Percentiles rank a stretch among this genome's conserved stretches.
Evolutionary conservation across 2,888 invertebrate species (phyloP).

Genomic region (Drosophila maculinotata): DNA sequence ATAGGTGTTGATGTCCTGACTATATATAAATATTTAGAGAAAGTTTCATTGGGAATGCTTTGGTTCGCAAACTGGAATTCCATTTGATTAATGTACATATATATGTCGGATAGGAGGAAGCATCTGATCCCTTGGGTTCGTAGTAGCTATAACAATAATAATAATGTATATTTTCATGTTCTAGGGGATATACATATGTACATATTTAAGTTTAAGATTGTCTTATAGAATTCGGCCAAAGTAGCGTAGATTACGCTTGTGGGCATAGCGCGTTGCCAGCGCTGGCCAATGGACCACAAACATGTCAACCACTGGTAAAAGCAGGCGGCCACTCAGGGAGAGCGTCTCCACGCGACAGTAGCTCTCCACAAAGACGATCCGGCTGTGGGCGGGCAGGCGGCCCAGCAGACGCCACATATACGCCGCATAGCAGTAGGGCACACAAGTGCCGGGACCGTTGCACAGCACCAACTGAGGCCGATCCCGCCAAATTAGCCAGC

Average conservation of each 20-base stretch:
- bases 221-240: slow-evolving; percentile 90
- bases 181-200: no score
- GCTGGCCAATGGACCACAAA: slow-evolving; percentile 97
- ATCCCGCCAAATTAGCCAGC: slow-evolving; percentile 89
- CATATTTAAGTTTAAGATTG: no score
- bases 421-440: slow-evolving; percentile 94
- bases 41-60: no score
- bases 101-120: no score
- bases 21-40: no score
- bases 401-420: slow-evolving; percentile 90
- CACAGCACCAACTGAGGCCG: slow-evolving; percentile 93
- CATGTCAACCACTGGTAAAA: slow-evolving; percentile 93
- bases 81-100: no score
- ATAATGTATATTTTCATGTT: no score
- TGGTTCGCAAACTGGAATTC: no score
- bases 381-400: slow-evolving; percentile 87
- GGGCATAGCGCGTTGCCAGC: slow-evolving; percentile 85
- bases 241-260: slow-evolving; percentile 87
- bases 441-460: slow-evolving; percentile 98
- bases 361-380: slow-evolving; percentile 97
- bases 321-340: slow-evolving; percentile 94
- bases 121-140: no score
- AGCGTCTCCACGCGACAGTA: slow-evolving; percentile 95
- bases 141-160: no score
- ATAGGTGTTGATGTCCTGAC: no score